Conservation (phyloP, 2,797 vertebrate genomes). For the Ambastaia sidthimunki region DNA sequence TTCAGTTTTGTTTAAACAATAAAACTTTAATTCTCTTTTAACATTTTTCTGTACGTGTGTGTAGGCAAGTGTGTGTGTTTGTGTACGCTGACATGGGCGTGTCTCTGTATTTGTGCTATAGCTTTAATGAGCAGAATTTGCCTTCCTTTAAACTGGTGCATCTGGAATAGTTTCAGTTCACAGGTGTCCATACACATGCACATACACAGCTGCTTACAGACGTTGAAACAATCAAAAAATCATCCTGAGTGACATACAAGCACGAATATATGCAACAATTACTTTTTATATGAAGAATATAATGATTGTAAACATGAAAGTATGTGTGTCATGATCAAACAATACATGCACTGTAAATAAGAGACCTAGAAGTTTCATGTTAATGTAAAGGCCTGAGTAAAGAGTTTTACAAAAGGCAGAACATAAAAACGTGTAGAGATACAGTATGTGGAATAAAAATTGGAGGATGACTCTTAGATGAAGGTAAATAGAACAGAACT, state of each 20-base stretch:
- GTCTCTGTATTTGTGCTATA: constrained; percentile 33
- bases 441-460: not conserved
- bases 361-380: too few relatives aligned
- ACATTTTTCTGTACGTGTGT: not conserved
- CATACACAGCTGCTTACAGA: constrained; percentile 10
- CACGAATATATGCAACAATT: not conserved
- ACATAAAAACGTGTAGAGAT: not conserved
- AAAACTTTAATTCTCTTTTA: not conserved
- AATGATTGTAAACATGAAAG: too few relatives aligned
- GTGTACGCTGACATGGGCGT: not conserved
- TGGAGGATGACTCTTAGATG: not conserved
- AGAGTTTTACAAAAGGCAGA: too few relatives aligned
- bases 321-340: too few relatives aligned
- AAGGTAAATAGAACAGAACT: not conserved
- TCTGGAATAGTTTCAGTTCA: constrained; percentile 37
- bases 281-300: not conserved
- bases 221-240: not conserved
- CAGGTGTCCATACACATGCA: constrained; percentile 35
- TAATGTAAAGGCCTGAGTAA: too few relatives aligned
- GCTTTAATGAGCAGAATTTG: constrained; percentile 28
- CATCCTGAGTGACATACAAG: not conserved
- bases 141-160: constrained; percentile 32
- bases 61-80: not conserved
- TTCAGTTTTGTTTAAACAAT: not conserved
- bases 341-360: too few relatives aligned